Evolutionary conservation across 1,140 invertebrate genomes (phyloP).

Genomic region (Drosophila jambulina): DNA sequence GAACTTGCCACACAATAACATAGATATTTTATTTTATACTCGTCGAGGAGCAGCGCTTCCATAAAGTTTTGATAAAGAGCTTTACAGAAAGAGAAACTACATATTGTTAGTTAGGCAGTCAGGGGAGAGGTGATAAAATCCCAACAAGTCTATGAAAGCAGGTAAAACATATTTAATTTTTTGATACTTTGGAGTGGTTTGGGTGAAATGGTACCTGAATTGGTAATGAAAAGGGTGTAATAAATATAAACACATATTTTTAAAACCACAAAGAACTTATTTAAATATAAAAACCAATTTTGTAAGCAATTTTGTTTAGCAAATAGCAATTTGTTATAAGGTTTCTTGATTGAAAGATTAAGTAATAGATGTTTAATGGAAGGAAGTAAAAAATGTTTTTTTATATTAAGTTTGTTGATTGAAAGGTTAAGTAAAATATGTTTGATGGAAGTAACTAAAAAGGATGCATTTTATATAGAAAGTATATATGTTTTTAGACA

Average conservation of each 20-base stretch:
- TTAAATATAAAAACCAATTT: too few species aligned
- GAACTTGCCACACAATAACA: slow-evolving; percentile 33
- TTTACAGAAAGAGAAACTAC: slow-evolving; percentile 29
- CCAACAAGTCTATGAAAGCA: neutral
- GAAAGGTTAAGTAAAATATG: neutral
- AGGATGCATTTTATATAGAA: neutral
- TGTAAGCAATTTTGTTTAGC: too few species aligned
- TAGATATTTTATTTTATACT: slow-evolving; percentile 23
- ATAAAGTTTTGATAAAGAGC: slow-evolving; percentile 34
- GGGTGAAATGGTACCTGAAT: neutral
- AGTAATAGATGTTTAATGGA: too few species aligned
- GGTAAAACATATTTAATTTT: neutral
- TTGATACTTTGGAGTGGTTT: neutral
- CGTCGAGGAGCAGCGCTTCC: neutral
- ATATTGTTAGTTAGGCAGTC: slow-evolving; percentile 11
- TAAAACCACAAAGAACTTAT: too few species aligned
- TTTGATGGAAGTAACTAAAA: neutral
- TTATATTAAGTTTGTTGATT: too few species aligned
- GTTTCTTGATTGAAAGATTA: too few species aligned
- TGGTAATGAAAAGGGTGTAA: neutral
- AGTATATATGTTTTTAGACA: neutral
- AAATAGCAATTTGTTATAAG: too few species aligned
- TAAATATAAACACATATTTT: too few species aligned
- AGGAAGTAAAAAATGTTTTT: too few species aligned
- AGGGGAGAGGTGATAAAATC: neutral